Conservation (phyloP, 2,797 vertebrate species). For the Sphenopsis melanotis region DNA sequence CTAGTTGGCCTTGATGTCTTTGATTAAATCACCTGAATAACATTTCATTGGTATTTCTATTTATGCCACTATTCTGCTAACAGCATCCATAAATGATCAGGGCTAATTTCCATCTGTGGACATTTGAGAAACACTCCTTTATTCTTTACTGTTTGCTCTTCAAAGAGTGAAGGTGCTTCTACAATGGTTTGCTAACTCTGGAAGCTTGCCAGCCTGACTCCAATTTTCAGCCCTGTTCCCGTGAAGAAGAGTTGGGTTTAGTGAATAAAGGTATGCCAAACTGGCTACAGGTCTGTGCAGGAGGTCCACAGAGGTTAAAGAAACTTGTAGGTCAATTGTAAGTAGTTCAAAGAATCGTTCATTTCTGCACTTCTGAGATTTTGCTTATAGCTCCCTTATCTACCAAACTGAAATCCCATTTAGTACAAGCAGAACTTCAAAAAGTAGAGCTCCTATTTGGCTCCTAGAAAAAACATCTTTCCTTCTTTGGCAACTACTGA, state of each 20-base stretch:
- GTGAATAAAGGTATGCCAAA: background rate
- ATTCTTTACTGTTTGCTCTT: background rate
- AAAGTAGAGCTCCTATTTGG: background rate
- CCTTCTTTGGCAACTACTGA: background rate
- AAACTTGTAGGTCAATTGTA: background rate
- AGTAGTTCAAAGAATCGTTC: background rate
- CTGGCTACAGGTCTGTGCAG: background rate
- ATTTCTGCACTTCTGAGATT: background rate
- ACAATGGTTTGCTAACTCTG: background rate
- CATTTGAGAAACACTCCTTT: conserved; percentile 13
- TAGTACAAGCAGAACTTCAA: background rate
- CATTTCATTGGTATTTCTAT: conserved; percentile 41
- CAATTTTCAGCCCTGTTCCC: background rate
- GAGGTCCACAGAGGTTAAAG: background rate
- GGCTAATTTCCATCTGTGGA: background rate
- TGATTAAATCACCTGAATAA: background rate
- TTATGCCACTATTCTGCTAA: conserved; percentile 13
- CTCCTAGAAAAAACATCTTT: background rate
- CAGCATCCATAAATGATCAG: conserved; percentile 11
- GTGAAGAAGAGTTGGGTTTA: background rate
- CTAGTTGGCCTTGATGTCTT: background rate
- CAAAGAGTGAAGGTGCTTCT: background rate
- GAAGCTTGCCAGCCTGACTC: background rate
- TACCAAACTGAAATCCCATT: background rate
- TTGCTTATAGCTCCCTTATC: background rate